Conservation (phyloP, 1,140 invertebrate species). For the Drosophila pruinosa region DNA sequence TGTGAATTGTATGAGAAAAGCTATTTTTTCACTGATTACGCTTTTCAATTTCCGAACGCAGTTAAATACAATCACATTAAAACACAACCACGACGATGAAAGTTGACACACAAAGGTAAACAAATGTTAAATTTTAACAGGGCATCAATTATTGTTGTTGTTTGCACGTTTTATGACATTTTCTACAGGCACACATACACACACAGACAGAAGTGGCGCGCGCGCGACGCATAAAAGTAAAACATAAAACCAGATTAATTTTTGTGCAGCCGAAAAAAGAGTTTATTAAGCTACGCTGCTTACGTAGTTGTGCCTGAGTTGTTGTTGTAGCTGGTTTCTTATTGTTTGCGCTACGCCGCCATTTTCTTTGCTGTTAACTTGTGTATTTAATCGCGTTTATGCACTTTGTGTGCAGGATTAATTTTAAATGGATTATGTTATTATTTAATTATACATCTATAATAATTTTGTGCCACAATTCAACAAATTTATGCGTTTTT, state of each 20-base stretch:
- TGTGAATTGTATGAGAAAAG: conserved; percentile 21
- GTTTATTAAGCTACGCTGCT: conserved; percentile 70
- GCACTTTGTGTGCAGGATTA: background rate
- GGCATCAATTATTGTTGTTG: conserved; percentile 58
- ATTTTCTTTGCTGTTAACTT: conserved; percentile 52
- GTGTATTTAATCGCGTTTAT: conserved; percentile 9
- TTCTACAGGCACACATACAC: conserved; percentile 47
- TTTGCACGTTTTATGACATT: conserved; percentile 70
- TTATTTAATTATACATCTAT: conserved; percentile 10
- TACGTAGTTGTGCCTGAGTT: conserved; percentile 38
- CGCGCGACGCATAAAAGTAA: conserved; percentile 57
- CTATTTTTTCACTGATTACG: conserved; percentile 25
- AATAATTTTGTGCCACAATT: conserved; percentile 24
- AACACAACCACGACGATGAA: conserved; percentile 45
- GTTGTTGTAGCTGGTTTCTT: conserved; percentile 50
- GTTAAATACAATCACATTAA: conserved; percentile 41
- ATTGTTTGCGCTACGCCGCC: conserved; percentile 65
- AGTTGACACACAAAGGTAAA: conserved; percentile 73
- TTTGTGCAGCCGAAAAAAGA: conserved; percentile 60
- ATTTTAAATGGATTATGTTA: background rate
- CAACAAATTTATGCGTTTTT: conserved; percentile 28
- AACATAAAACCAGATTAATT: conserved; percentile 79
- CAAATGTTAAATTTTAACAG: conserved; percentile 64
- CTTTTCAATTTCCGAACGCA: conserved; percentile 26
- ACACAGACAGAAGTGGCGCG: conserved; percentile 56